Percentiles rank a stretch among this genome's conserved stretches.
Conservation (phyloP, 2,888 invertebrate species). For the Noctua janthina region DNA sequence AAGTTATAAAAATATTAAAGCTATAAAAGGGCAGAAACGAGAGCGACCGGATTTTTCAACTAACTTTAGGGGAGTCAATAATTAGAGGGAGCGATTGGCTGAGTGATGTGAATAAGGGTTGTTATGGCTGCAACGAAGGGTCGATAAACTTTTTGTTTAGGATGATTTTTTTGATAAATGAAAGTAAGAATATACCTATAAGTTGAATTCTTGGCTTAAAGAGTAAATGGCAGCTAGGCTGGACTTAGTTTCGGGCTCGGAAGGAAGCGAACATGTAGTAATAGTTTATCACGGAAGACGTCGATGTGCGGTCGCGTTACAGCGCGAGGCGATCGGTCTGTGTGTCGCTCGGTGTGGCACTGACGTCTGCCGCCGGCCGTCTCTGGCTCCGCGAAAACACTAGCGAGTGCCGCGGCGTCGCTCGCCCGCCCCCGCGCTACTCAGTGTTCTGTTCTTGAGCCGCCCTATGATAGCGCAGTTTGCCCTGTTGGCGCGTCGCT, state of each 20-base stretch:
- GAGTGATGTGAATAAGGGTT: conserved; percentile 88
- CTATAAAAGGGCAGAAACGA: conserved; percentile 82
- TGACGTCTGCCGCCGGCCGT: conserved; percentile 83
- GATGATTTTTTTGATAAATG: conserved; percentile 47
- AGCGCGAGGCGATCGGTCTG: conserved; percentile 86
- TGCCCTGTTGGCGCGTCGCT: conserved; percentile 58
- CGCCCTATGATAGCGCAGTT: conserved; percentile 80
- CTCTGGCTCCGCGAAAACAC: conserved; percentile 67
- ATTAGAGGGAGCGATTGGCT: conserved; percentile 88
- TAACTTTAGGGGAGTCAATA: conserved; percentile 89
- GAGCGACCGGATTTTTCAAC: conserved; percentile 78
- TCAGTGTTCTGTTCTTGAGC: conserved; percentile 72
- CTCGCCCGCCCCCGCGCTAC: conserved; percentile 85
- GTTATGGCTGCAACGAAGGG: conserved; percentile 85
- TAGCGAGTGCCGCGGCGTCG: conserved; percentile 80
- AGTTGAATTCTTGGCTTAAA: conserved; percentile 40
- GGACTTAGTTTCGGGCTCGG: conserved; percentile 44
- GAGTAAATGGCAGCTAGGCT: conserved; percentile 32
- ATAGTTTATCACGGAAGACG: conserved; percentile 79
- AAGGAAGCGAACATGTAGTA: conserved; percentile 77
- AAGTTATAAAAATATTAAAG: conserved; percentile 84
- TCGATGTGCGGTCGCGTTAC: conserved; percentile 75
- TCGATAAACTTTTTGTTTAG: conserved; percentile 85
- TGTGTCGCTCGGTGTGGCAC: conserved; percentile 86
- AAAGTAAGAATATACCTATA: conserved; percentile 48